Evolutionary conservation across 2,797 vertebrate genomes (phyloP), one percentile per base, ranked within the genome.

Genomic region (Alectoris magna): DNA sequence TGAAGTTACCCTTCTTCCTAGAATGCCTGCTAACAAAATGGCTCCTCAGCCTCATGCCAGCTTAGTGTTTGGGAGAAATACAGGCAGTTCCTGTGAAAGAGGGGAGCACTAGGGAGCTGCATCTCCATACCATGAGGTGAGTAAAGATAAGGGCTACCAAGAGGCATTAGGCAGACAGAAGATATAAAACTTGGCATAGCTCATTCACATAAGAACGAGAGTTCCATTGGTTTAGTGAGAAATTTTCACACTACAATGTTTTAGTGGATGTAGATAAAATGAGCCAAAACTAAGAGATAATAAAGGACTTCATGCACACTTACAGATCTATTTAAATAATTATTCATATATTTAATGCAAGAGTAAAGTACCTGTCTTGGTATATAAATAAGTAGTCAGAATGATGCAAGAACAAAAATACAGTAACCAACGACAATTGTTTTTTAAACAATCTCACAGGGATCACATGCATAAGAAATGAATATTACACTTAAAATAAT

Each of bases 1-100:
- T 34, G 49, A 10, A 58, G 12, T 56, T 36, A 49, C 10, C 21
- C 63, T 58, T 76, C 63, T 34, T 10, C 36, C 79, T 53, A 22
- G 68, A 88, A 84, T 11, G 44, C 24, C 46, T 68, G n/a, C 39
- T 74, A 68, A 58, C 22, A 58, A 78, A 74, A 91, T 22, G 46
- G 55, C 44, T 63, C 41, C 63, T 75, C 63, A 48, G 41, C 3
- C 1, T 48, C 53, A 60, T 0, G 19, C 44, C 68, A 70, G 48
- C 12, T 51, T 1, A 19, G 29, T 69, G 68, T 71, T 53, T 49
- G 68, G 53, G 86, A 62, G 63, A 91, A 88, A 86, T 38, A 29
- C 0, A 4, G 41, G 66, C 55, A 75, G 59, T 10, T 88, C 22
- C 56, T 14, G 2, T 6, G 19, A 72, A 41, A 84, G 44, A 48